These are phyloP conservation scores for Drosophila ohnishii DNA, from an alignment of 1,140 invertebrate genomes.

Conservation along the genomic window DNA sequence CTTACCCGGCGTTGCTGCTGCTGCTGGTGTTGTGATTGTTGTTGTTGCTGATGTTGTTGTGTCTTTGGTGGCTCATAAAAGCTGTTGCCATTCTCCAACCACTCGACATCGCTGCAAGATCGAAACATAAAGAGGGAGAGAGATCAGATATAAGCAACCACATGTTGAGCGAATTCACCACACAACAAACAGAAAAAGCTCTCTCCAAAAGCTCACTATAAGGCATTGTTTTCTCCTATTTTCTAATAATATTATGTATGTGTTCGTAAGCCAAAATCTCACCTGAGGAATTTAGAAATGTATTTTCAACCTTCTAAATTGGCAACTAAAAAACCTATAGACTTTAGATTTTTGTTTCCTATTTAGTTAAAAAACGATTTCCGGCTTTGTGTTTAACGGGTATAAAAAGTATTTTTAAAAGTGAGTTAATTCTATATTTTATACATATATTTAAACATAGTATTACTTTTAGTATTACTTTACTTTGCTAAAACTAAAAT, in stretches of 20 bases:
- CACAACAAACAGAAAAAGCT: constrained; percentile 61
- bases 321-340: neutral
- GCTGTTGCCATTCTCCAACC: constrained; percentile 72
- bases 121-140: constrained; percentile 30
- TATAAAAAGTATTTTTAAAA: neutral
- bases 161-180: constrained; percentile 76
- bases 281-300: constrained; percentile 9
- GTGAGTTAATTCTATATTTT: neutral
- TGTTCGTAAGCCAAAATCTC: neutral
- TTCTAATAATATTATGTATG: neutral
- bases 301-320: constrained; percentile 1
- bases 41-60: constrained; percentile 52
- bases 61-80: constrained; percentile 67
- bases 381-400: neutral
- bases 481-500: no score
- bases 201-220: constrained; percentile 24
- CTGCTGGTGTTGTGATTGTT: constrained; percentile 53
- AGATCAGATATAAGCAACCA: constrained; percentile 50
- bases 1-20: constrained; percentile 65
- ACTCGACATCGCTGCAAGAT: constrained; percentile 71
- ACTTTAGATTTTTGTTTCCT: neutral
- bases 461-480: no score
- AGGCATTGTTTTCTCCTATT: neutral
- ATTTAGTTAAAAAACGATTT: constrained; percentile 18
- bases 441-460: neutral